phyloP scores from a whole-genome alignment of 2,888 invertebrate species.

The Hirtodrosophila histrioides region DNA sequence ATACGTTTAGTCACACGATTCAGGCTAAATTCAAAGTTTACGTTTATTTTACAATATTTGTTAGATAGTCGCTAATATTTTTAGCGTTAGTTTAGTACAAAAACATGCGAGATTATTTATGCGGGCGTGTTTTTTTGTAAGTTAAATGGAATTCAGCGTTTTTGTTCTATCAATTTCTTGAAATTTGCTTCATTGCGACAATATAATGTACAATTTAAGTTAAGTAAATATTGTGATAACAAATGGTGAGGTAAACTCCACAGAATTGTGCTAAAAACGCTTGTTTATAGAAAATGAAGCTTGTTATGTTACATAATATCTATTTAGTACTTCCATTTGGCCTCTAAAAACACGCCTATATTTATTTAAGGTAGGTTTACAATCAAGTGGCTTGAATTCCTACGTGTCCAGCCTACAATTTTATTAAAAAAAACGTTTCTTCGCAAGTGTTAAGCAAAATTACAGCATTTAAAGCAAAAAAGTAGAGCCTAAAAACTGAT shows the following conservation, averaged over 20 bases:
- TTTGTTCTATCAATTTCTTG: background rate
- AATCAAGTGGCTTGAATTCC: constrained; percentile 40
- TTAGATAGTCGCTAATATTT: constrained; percentile 32
- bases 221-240: too few relatives aligned
- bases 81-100: constrained; percentile 53
- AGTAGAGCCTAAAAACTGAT: background rate
- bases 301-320: too few relatives aligned
- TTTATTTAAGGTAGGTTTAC: constrained; percentile 7
- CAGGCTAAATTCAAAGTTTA: background rate
- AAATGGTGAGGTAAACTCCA: too few relatives aligned
- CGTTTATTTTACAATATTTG: constrained; percentile 54
- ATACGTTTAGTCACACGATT: background rate
- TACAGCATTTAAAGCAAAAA: constrained; percentile 53
- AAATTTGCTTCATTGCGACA: too few relatives aligned
- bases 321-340: background rate
- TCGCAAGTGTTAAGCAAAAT: constrained; percentile 43
- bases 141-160: constrained; percentile 8
- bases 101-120: constrained; percentile 63
- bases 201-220: too few relatives aligned
- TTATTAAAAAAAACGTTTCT: constrained; percentile 8
- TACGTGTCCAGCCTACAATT: constrained; percentile 51
- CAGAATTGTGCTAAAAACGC: too few relatives aligned
- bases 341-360: constrained; percentile 24
- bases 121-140: constrained; percentile 22
- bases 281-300: too few relatives aligned